Conservation (phyloP, 2,797 vertebrate genomes). For the Gymnoscopelus braueri region DNA sequence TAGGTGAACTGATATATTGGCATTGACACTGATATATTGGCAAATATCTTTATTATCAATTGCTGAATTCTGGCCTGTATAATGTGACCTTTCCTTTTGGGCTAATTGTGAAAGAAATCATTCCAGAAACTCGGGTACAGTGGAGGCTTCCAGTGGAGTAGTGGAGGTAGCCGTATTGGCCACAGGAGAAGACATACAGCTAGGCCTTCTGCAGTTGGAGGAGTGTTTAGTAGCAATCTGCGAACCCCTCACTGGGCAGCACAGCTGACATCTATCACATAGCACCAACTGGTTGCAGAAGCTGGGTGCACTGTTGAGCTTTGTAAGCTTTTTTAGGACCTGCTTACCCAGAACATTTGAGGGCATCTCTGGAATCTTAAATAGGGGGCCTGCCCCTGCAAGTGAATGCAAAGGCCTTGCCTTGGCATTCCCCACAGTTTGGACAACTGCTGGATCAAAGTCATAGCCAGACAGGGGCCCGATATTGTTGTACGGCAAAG, state of each 20-base stretch:
- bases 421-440: slow-evolving; percentile 43
- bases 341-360: slow-evolving; percentile 83
- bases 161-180: slow-evolving; percentile 37
- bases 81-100: too few relatives aligned
- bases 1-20: too few relatives aligned
- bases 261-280: slow-evolving; percentile 87
- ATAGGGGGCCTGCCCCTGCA: slow-evolving; percentile 61
- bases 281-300: slow-evolving; percentile 88
- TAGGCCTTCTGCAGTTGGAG: slow-evolving; percentile 65
- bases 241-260: slow-evolving; percentile 85
- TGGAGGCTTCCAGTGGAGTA: slow-evolving; percentile 40
- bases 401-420: slow-evolving; percentile 54
- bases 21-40: too few relatives aligned
- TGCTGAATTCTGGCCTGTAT: too few relatives aligned
- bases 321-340: slow-evolving; percentile 88
- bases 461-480: slow-evolving; percentile 31
- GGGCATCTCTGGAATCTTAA: slow-evolving; percentile 80
- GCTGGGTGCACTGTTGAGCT: slow-evolving; percentile 93
- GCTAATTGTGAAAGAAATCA: background rate
- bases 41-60: too few relatives aligned
- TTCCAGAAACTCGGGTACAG: slow-evolving; percentile 29
- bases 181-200: slow-evolving; percentile 59
- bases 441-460: slow-evolving; percentile 35
- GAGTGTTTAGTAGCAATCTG: slow-evolving; percentile 62
- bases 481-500: slow-evolving; percentile 58